phyloP scores from a whole-genome alignment of 1,140 invertebrate species.

The Anthonomus grandis region DNA sequence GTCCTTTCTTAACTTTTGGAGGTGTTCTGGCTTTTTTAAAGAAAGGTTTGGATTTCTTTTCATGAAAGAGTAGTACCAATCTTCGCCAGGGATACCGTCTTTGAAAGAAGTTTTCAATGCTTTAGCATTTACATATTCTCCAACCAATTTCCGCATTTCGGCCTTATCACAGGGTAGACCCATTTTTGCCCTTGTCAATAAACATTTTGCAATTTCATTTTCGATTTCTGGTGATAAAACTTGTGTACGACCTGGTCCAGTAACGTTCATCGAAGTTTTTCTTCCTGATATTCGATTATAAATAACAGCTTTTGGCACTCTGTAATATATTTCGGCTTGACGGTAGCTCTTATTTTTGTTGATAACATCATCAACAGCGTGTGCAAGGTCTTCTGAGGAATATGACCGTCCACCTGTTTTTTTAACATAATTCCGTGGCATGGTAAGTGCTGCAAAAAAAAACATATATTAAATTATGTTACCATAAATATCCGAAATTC shows the following conservation, averaged over 20 bases:
- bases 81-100: constrained; percentile 17
- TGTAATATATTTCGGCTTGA: constrained; percentile 10
- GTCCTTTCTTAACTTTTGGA: constrained; percentile 27
- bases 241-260: background rate
- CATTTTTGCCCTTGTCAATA: constrained; percentile 13
- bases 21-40: constrained; percentile 26
- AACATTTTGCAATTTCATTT: constrained; percentile 17
- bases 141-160: constrained; percentile 10
- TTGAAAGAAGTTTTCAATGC: constrained; percentile 20
- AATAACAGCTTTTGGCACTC: constrained; percentile 18
- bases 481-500: no score
- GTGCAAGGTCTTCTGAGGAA: constrained; percentile 15
- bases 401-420: constrained; percentile 16
- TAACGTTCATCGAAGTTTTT: constrained; percentile 12
- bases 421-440: constrained; percentile 19
- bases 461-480: no score
- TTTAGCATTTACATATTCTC: constrained; percentile 10
- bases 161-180: constrained; percentile 16
- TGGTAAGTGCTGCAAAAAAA: constrained; percentile 17
- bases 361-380: constrained; percentile 19
- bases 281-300: constrained; percentile 20
- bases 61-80: constrained; percentile 25
- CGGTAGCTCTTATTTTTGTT: constrained; percentile 21
- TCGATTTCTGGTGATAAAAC: constrained; percentile 4
- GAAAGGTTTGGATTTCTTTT: constrained; percentile 1